Percentiles rank a stretch among this genome's conserved stretches.
Evolutionary conservation across 2,113 vertebrate genomes (phyloP).

Genomic region (Setophaga coronata): DNA sequence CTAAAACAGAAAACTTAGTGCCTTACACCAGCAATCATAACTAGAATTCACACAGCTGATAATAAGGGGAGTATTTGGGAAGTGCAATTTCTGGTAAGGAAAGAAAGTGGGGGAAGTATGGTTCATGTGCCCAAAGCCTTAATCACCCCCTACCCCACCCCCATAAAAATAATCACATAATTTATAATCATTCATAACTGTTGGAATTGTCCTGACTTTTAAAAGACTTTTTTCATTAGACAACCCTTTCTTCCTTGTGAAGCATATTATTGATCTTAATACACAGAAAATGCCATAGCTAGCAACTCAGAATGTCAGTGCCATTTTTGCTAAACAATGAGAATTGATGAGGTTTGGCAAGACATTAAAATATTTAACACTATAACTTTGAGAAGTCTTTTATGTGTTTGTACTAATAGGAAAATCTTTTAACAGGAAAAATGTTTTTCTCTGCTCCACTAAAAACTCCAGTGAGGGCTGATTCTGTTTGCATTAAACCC

Average conservation of each 20-base stretch:
- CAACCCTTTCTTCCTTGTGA: constrained; percentile 10
- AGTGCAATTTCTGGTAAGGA: neutral
- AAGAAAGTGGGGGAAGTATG: neutral
- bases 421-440: constrained; percentile 53
- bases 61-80: neutral
- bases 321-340: constrained; percentile 53
- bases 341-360: constrained; percentile 61
- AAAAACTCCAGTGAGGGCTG: neutral
- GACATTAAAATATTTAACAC: constrained; percentile 37
- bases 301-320: neutral
- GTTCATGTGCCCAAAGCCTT: neutral
- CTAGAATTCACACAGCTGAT: neutral
- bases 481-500: constrained; percentile 24
- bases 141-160: neutral
- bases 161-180: constrained; percentile 9
- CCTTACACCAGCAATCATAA: neutral
- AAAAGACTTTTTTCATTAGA: constrained; percentile 51
- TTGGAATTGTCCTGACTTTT: constrained; percentile 33
- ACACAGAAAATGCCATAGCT: constrained; percentile 33
- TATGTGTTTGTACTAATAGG: constrained; percentile 22
- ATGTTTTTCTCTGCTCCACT: neutral
- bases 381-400: constrained; percentile 36
- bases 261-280: constrained; percentile 55
- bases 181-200: constrained; percentile 23
- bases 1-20: neutral